Percentiles rank a stretch among this genome's conserved stretches.
These are phyloP conservation scores for Peucedramus taeniatus DNA, from an alignment of 2,113 vertebrate genomes.

Conservation along the genomic window DNA sequence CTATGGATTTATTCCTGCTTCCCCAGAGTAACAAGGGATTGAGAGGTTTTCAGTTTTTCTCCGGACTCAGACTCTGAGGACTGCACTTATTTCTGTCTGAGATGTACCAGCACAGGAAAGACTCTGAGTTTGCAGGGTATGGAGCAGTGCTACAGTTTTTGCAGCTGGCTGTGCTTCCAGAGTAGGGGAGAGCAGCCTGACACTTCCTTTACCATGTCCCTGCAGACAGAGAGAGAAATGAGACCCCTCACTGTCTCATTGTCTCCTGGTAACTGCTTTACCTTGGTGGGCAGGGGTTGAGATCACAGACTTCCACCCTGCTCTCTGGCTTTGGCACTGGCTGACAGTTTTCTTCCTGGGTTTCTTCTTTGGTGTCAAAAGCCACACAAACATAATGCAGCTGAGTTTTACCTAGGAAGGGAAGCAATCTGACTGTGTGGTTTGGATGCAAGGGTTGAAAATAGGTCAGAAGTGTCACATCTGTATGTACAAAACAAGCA, in stretches of 20 bases:
- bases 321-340: conserved; percentile 75
- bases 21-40: neutral
- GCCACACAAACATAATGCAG: conserved; percentile 80
- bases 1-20: neutral
- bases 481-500: neutral
- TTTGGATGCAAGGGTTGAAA: neutral
- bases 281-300: conserved; percentile 77
- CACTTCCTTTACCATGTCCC: neutral
- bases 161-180: conserved; percentile 57
- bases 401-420: conserved; percentile 46
- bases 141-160: conserved; percentile 67
- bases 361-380: conserved; percentile 72
- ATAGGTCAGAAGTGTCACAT: neutral
- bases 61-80: neutral
- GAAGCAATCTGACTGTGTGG: neutral
- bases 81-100: neutral
- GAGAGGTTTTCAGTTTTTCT: neutral
- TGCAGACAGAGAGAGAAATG: neutral
- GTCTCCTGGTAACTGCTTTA: conserved; percentile 38
- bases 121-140: conserved; percentile 62
- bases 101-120: neutral
- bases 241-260: neutral
- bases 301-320: conserved; percentile 72
- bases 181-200: conserved; percentile 31
- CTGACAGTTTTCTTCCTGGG: conserved; percentile 77